These are phyloP conservation scores for Sardinella longiceps DNA, from an alignment of 2,797 vertebrate species.

Conservation along the genomic window DNA sequence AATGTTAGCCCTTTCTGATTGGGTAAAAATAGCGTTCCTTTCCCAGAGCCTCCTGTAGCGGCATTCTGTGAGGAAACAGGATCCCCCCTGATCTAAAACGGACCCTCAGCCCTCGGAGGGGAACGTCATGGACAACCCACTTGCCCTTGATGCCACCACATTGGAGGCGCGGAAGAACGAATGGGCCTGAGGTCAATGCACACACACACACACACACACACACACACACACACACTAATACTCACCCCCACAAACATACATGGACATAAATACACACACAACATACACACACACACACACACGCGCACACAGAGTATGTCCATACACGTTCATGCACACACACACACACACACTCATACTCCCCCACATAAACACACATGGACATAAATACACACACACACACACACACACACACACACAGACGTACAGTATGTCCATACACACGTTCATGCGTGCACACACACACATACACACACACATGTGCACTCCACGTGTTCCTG, in stretches of 20 bases:
- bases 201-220: not conserved
- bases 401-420: not conserved
- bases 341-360: not conserved
- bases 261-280: not conserved
- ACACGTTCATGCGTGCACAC: not conserved
- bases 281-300: not conserved
- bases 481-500: not conserved
- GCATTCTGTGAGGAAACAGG: slow-evolving; percentile 71
- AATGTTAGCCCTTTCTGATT: slow-evolving; percentile 56
- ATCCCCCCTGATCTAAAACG: slow-evolving; percentile 61
- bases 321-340: not conserved
- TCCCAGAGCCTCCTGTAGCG: slow-evolving; percentile 67
- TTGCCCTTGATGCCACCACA: slow-evolving; percentile 16
- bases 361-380: too few relatives aligned
- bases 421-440: too few relatives aligned
- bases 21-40: slow-evolving; percentile 70
- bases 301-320: not conserved
- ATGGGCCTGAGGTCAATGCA: not conserved
- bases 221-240: not conserved
- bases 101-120: slow-evolving; percentile 48
- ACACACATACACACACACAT: not conserved
- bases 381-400: not conserved
- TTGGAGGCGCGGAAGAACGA: not conserved
- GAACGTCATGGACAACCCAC: slow-evolving; percentile 48
- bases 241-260: not conserved